Base-by-base conservation (phyloP, 2,888 invertebrate genomes). In the Rhagonycha lutea region DNA sequence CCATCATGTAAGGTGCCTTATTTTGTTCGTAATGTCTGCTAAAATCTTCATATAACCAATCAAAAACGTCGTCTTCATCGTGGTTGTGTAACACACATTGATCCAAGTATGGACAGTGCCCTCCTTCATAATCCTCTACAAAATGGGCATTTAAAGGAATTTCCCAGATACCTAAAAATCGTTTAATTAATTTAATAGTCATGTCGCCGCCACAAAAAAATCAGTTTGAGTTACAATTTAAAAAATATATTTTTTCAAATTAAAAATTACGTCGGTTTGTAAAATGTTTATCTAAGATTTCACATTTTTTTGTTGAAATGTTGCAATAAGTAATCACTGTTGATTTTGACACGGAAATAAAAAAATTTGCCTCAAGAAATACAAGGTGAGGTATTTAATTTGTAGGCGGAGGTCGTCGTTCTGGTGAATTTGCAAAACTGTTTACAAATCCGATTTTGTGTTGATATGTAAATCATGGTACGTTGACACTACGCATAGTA, bases 11-110 rank as follows among this genome's bases (percentile, higher is more conserved):
- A 0, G 96, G 96, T 1, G 96, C 96, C 78, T 94, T 91, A 86
- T 96, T 96, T 86, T 96, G 96, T 29, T 95, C 94, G 84, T 96
- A 96, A 86, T 94, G 91, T 26, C 96, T 90, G 78, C 90, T 91
- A 88, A 97, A 97, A 86, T 97, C 97, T 88, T 96, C 96, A 85
- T 94, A 94, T 26, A 97, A 89, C 97, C 97, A 97, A 84, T 95
- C 94, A 73, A 96, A 90, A 2, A 96, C 95, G 88, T 95, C 90
- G 11, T 87, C 85, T 5, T 89, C 85, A 84, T 96, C 96, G 85
- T 96, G 94, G 86, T 95, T 96, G 85, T 96, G 96, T 67, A 97
- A 90, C 0, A 97, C 97, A 86, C 96, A 97, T 87, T 97, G 96
- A 87, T 97, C 97, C 85, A 97, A 89, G 84, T 96, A 97, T 0